Base-by-base conservation (phyloP, 2,888 invertebrate species). In the Margaritifera margaritifera region DNA sequence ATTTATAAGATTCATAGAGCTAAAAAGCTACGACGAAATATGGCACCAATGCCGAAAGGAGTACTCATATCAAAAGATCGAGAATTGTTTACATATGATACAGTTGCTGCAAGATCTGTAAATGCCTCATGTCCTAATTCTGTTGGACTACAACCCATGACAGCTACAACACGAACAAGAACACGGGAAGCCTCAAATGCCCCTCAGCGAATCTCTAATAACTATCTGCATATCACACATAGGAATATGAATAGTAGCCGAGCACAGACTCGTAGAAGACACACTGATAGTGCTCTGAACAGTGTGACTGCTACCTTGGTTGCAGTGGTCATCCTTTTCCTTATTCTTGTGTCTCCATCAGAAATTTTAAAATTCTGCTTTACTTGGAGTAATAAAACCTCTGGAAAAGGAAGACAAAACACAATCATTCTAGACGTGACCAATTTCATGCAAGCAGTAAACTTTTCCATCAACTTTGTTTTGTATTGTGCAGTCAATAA, bases 401-500 rank as follows among this genome's bases (percentile, higher is more conserved):
- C 62, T 25, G 62, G 51, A 4, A 74, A 76, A 24, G 68, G 66
- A 15, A 72, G 76, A 22, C 66, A 68, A 22, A 66, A 74, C 55
- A 77, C 75, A 31, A 80, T 79, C 6, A 78, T 80, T 42, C 58
- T 56, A 25, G 66, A 73, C 62, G 79, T 87, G 20, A 86, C 87
- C 42, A 88, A 88, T 68, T 81, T 87, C 73, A 83, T 88, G 82
- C 85, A 87, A 72, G 84, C 85, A 1, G 74, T 85, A 51, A 88
- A 88, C 66, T 88, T 88, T 67, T 84, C 84, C 8, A 78, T 97
- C 70, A 98, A 97, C 90, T 98, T 98, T 87, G 94, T 97, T 71
- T 91, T 98, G 50, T 98, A 97, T 89, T 97, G 97, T 86, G 92
- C 95, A 64, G 97, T 98, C 95, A 96, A 96, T 78, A 93, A 95